Percentiles rank a stretch among this genome's conserved stretches.
phyloP scores from a whole-genome alignment of 2,888 invertebrate species.

The Balanococcus diminutus region DNA sequence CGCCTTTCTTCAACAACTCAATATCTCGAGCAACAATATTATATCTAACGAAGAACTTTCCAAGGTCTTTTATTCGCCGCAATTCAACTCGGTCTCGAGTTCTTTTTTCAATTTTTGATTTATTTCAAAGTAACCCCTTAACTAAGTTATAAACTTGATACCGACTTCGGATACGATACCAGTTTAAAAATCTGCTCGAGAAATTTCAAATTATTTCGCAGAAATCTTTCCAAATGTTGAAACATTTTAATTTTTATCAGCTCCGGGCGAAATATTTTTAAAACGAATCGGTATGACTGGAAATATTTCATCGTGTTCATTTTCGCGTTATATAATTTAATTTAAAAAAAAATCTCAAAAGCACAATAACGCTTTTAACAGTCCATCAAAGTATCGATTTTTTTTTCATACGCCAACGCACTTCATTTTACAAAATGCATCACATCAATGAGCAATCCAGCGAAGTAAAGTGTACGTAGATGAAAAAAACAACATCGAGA shows the following conservation, averaged over 20 bases:
- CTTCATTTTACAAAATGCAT: background rate
- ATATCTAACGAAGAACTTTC: background rate
- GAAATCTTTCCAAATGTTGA: conserved; percentile 3
- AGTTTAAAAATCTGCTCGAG: background rate
- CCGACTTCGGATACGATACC: conserved; percentile 4
- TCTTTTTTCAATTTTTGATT: conserved; percentile 20
- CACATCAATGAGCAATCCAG: background rate
- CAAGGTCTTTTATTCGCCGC: background rate
- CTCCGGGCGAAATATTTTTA: background rate
- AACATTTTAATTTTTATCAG: background rate
- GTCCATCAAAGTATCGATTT: background rate
- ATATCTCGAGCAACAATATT: background rate
- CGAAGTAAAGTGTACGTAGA: background rate
- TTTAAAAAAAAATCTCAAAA: background rate
- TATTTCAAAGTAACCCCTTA: background rate
- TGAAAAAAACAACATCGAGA: background rate
- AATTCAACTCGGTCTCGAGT: background rate
- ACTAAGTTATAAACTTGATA: conserved; percentile 9
- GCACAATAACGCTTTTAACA: background rate
- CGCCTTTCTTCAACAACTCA: background rate
- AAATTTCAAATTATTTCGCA: background rate
- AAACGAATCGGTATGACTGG: background rate
- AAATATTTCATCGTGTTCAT: background rate
- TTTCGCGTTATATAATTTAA: background rate
- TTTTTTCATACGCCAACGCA: conserved; percentile 10